Percentiles rank a stretch among this genome's conserved stretches.
Evolutionary conservation across 2,888 invertebrate genomes (phyloP).

Genomic region (Phyllotreta cruciferae): DNA sequence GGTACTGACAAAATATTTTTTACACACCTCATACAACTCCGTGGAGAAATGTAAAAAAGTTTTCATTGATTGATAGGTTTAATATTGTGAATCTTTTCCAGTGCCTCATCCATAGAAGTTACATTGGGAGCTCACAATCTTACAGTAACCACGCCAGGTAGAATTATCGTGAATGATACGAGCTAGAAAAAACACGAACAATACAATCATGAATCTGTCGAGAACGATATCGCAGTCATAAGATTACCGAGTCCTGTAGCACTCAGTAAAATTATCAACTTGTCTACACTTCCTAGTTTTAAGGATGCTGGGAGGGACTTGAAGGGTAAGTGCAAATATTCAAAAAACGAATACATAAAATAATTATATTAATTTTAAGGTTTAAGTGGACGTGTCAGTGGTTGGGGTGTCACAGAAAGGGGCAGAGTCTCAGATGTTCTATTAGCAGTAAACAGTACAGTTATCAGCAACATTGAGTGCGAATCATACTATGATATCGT

Average conservation of each 20-base stretch:
- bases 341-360: neutral
- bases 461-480: conserved; percentile 2
- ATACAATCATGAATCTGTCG: conserved; percentile 2
- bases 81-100: conserved; percentile 2
- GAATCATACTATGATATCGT: neutral
- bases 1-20: conserved; percentile 2
- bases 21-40: neutral
- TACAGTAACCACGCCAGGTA: neutral
- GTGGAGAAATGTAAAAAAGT: too few relatives aligned
- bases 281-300: conserved; percentile 2
- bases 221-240: conserved; percentile 22
- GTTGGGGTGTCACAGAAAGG: conserved; percentile 40
- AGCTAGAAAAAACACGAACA: conserved; percentile 4
- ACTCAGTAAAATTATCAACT: neutral
- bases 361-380: conserved; percentile 19
- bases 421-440: neutral
- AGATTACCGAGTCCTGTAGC: neutral
- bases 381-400: conserved; percentile 35
- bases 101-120: neutral
- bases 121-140: conserved; percentile 18
- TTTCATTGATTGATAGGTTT: neutral
- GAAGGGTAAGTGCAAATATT: conserved; percentile 12
- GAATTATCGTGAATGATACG: neutral
- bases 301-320: conserved; percentile 3
- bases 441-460: neutral